These are phyloP conservation scores for Microtus ochrogaster DNA, from an alignment of 2,113 vertebrate genomes.

Conservation along the genomic window DNA sequence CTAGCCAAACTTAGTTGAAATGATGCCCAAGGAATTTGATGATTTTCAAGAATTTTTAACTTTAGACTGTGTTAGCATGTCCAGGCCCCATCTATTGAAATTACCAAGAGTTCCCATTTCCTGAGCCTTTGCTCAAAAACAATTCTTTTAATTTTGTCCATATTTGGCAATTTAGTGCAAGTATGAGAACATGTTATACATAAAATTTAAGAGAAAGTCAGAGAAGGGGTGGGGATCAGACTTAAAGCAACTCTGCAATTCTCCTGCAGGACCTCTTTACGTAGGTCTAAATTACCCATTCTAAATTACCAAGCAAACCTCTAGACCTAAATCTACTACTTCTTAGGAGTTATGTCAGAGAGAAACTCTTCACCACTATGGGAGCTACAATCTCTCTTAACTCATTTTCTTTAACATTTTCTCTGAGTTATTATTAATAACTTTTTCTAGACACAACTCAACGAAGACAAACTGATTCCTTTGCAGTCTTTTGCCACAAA, in stretches of 20 bases:
- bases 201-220: not conserved
- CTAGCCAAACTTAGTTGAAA: not conserved
- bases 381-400: not conserved
- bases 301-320: not conserved
- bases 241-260: not conserved
- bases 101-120: not conserved
- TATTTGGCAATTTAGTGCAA: not conserved
- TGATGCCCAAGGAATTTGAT: not conserved
- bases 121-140: not conserved
- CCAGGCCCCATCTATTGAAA: not conserved
- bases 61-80: not conserved
- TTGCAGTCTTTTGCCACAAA: not conserved
- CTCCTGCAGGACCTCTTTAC: not conserved
- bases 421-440: not conserved
- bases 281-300: too few species aligned
- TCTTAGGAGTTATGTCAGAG: not conserved
- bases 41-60: not conserved
- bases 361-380: not conserved
- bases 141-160: not conserved
- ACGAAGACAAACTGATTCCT: not conserved
- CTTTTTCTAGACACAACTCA: not conserved
- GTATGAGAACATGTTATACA: accelerated
- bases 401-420: not conserved
- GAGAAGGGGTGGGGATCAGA: accelerated
- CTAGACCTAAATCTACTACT: not conserved